A percentile compares a stretch with the other conserved stretches of the same genome.
Evolutionary conservation across 1,140 invertebrate species (phyloP).

Genomic region (Adoxophyes honmai): DNA sequence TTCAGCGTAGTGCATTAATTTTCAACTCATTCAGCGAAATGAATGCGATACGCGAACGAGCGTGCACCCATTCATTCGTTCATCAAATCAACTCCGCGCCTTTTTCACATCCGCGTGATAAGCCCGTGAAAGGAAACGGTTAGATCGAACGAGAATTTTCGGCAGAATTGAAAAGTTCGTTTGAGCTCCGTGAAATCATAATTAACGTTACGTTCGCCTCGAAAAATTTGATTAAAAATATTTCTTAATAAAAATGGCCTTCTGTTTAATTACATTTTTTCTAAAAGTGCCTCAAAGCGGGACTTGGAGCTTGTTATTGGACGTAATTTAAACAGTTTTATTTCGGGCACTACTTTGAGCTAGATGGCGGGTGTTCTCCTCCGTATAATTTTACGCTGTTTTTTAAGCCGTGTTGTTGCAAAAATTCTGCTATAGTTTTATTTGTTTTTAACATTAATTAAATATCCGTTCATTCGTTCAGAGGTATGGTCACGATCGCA

Average conservation of each 20-base stretch:
- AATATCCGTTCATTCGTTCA: too few species aligned
- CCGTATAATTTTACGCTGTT: too few species aligned
- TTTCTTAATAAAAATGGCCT: constrained; percentile 8
- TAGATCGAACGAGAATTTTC: not conserved
- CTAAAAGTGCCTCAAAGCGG: too few species aligned
- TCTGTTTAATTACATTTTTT: constrained; percentile 6
- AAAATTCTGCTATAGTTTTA: too few species aligned
- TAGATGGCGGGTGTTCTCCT: too few species aligned
- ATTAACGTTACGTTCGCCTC: constrained; percentile 3
- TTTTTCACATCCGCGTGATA: constrained; percentile 36
- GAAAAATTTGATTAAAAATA: constrained; percentile 14
- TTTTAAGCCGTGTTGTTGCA: too few species aligned
- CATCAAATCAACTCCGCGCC: constrained; percentile 34
- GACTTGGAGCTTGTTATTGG: too few species aligned
- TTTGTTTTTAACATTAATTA: too few species aligned
- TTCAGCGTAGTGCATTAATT: not conserved
- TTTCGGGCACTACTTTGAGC: too few species aligned
- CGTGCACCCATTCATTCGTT: constrained; percentile 45
- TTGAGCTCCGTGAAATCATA: constrained; percentile 6
- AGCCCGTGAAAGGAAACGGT: constrained; percentile 16
- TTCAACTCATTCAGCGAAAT: constrained; percentile 26
- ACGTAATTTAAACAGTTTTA: too few species aligned
- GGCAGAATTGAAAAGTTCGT: constrained; percentile 2
- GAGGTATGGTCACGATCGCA: too few species aligned
- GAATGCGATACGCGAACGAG: constrained; percentile 45